Evolutionary conservation across 1,140 invertebrate genomes (phyloP).

Genomic region (Episyrphus balteatus): DNA sequence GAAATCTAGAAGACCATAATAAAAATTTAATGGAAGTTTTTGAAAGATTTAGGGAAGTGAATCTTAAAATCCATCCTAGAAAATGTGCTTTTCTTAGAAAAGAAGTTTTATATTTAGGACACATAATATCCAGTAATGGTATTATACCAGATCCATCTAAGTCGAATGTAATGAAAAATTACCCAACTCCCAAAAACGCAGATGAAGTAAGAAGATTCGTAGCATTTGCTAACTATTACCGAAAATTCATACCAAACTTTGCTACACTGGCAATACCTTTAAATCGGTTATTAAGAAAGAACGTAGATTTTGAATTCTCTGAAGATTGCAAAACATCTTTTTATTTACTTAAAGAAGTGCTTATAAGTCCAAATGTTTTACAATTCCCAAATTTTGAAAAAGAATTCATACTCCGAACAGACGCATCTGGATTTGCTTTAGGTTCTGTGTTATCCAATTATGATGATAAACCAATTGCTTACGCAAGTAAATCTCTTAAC

Average conservation of each 20-base stretch:
- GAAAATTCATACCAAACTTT: conserved; percentile 4
- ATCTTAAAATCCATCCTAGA: conserved; percentile 7
- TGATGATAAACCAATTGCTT: not conserved
- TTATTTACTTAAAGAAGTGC: too few species aligned
- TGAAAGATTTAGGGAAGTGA: not conserved
- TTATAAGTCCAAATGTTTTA: too few species aligned
- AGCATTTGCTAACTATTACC: too few species aligned
- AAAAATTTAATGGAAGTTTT: too few species aligned
- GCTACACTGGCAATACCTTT: too few species aligned
- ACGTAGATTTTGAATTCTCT: too few species aligned
- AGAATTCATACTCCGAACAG: too few species aligned
- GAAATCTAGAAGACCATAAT: too few species aligned
- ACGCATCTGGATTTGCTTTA: not conserved
- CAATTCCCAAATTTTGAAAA: too few species aligned
- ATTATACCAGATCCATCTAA: conserved; percentile 11
- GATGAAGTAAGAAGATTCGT: conserved; percentile 20
- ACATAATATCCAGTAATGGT: conserved; percentile 16
- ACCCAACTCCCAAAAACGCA: conserved; percentile 14
- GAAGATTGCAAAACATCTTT: not conserved
- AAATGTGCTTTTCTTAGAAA: conserved; percentile 12
- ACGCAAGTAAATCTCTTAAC: conserved; percentile 4
- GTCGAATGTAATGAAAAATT: conserved; percentile 16
- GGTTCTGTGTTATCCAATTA: conserved; percentile 15
- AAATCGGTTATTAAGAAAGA: not conserved
- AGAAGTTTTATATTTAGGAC: conserved; percentile 21